A percentile compares a stretch with the other conserved stretches of the same genome.
These are phyloP conservation scores for Manis javanica DNA, from an alignment of 2,797 vertebrate species.

Conservation along the genomic window DNA sequence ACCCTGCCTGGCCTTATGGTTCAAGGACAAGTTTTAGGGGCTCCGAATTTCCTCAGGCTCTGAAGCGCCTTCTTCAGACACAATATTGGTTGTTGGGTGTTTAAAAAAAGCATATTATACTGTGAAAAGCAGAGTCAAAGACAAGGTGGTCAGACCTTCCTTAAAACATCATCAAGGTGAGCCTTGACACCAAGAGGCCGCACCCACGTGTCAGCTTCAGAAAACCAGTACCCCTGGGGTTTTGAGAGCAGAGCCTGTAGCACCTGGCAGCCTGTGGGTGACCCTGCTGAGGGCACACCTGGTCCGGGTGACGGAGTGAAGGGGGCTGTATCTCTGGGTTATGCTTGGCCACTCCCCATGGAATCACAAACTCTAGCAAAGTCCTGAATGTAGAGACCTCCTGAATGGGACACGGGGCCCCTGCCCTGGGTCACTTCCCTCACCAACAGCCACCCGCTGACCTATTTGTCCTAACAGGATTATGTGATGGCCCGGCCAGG, in stretches of 20 bases:
- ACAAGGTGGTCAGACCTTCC: not conserved
- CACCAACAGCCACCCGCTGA: constrained; percentile 61
- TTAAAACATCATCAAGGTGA: not conserved
- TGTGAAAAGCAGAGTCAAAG: not conserved
- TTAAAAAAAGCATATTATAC: not conserved
- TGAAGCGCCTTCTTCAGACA: not conserved
- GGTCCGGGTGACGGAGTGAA: not conserved
- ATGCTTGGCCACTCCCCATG: not conserved
- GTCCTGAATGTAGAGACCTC: constrained; percentile 1
- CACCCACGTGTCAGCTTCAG: not conserved
- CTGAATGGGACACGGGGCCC: not conserved
- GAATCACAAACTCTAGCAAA: not conserved
- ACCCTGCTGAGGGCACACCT: not conserved
- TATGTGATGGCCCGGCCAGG: constrained; percentile 87
- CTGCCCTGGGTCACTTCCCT: not conserved
- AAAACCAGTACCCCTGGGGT: not conserved
- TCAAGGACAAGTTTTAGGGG: not conserved
- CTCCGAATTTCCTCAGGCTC: constrained; percentile 10
- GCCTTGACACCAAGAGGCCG: not conserved
- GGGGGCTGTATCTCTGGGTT: not conserved
- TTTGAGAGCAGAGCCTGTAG: not conserved
- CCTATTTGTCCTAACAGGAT: constrained; percentile 91
- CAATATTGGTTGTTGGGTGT: not conserved
- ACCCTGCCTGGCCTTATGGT: not conserved
- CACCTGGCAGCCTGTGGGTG: fast-evolving